phyloP scores from a whole-genome alignment of 2,888 invertebrate genomes.

The Lycia hirtaria region DNA sequence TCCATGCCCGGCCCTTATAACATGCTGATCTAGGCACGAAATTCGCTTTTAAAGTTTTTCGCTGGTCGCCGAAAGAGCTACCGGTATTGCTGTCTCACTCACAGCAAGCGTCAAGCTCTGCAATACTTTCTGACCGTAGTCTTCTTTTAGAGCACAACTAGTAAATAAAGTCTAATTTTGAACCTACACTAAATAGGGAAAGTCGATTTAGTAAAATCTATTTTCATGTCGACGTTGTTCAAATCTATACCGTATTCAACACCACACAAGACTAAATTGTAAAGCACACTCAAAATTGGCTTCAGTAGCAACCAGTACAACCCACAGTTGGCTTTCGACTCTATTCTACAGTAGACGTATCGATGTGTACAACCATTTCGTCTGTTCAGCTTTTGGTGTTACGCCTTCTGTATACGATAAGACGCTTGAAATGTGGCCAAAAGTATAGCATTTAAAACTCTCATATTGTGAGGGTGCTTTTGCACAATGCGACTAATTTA shows the following conservation, averaged over 20 bases:
- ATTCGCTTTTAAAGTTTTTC: too few species aligned
- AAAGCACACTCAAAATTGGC: slow-evolving; percentile 13
- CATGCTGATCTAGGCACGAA: too few species aligned
- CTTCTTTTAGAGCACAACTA: too few species aligned
- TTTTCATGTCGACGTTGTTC: slow-evolving; percentile 1
- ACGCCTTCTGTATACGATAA: slow-evolving; percentile 18
- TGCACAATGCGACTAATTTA: neutral
- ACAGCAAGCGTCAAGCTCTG: too few species aligned
- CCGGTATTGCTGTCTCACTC: too few species aligned
- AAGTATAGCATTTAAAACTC: slow-evolving; percentile 45
- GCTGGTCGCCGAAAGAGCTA: too few species aligned
- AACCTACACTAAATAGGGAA: too few species aligned
- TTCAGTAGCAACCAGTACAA: slow-evolving; percentile 12
- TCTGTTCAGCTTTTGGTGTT: slow-evolving; percentile 74
- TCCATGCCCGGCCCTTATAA: too few species aligned
- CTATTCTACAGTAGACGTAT: slow-evolving; percentile 45
- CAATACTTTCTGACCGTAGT: too few species aligned
- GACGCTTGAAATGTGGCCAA: neutral
- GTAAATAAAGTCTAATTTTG: too few species aligned
- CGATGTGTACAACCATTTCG: slow-evolving; percentile 73
- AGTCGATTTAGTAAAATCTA: too few species aligned
- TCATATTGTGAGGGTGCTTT: neutral
- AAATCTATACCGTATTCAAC: slow-evolving; percentile 12
- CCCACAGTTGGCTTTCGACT: slow-evolving; percentile 40
- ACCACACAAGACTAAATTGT: slow-evolving; percentile 7